phyloP scores from a whole-genome alignment of 2,888 invertebrate species.

The Rhorus exstirpatorius region DNA sequence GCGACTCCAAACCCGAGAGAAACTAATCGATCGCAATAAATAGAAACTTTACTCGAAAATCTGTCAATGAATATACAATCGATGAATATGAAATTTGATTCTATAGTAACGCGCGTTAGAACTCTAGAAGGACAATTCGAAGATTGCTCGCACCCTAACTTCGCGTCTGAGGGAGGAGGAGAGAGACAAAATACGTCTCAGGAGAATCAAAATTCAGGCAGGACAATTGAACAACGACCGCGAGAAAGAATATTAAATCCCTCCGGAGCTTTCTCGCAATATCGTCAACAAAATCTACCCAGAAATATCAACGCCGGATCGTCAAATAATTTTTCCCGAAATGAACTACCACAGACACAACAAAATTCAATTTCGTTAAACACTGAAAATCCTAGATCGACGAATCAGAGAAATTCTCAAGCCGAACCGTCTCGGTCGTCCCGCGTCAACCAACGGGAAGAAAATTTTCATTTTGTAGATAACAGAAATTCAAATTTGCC shows the following conservation, averaged over 20 bases:
- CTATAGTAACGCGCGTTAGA: too few species aligned
- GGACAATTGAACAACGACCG: neutral
- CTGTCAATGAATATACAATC: neutral
- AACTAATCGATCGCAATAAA: neutral
- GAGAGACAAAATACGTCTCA: constrained; percentile 1
- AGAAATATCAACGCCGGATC: neutral
- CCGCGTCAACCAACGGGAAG: neutral
- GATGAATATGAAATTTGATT: neutral
- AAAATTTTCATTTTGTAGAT: constrained; percentile 5
- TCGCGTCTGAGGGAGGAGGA: constrained; percentile 15
- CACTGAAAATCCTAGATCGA: constrained; percentile 8
- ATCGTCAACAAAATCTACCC: neutral
- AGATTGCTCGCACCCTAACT: neutral
- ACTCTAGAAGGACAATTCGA: too few species aligned
- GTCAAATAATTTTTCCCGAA: constrained; percentile 1
- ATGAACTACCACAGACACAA: neutral
- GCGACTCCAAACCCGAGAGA: neutral
- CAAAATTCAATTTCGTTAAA: neutral
- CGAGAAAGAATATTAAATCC: constrained; percentile 10
- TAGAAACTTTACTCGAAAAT: neutral
- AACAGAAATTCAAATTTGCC: neutral
- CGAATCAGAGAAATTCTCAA: neutral
- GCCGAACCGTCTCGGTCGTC: neutral
- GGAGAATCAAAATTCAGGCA: neutral
- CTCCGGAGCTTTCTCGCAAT: neutral